Percentiles rank a stretch among this genome's conserved stretches.
These are phyloP conservation scores for Sylvia atricapilla DNA, from an alignment of 2,113 vertebrate species.

Conservation along the genomic window DNA sequence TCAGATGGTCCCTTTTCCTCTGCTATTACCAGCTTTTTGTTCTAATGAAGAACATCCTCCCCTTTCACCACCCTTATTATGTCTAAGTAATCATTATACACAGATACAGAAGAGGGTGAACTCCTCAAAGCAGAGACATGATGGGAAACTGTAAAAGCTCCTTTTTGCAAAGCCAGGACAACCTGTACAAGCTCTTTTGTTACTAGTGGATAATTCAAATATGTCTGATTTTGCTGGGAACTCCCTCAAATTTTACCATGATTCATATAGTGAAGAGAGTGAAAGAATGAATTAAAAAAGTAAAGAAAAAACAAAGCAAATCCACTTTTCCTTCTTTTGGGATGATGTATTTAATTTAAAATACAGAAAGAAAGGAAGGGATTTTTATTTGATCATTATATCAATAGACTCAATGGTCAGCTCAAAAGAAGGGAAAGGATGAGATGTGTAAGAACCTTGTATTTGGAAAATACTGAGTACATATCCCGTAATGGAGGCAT, in stretches of 20 bases:
- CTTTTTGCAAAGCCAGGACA: background rate
- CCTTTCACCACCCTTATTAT: background rate
- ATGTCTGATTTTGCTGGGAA: background rate
- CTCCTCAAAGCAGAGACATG: background rate
- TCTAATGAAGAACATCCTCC: constrained; percentile 34
- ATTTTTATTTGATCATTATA: background rate
- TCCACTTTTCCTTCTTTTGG: background rate
- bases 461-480: background rate
- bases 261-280: background rate
- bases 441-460: accelerated
- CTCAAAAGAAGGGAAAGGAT: background rate
- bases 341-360: background rate
- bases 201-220: background rate
- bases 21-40: constrained; percentile 37
- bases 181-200: background rate
- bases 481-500: background rate
- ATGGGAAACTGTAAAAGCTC: background rate
- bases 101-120: background rate
- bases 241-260: background rate
- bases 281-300: background rate
- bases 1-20: constrained; percentile 26
- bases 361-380: background rate
- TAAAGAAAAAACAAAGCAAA: accelerated
- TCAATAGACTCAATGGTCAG: accelerated
- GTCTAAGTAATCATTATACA: constrained; percentile 15